Evolutionary conservation across 2,888 invertebrate species (phyloP).

Genomic region (Drosophila anceps): DNA sequence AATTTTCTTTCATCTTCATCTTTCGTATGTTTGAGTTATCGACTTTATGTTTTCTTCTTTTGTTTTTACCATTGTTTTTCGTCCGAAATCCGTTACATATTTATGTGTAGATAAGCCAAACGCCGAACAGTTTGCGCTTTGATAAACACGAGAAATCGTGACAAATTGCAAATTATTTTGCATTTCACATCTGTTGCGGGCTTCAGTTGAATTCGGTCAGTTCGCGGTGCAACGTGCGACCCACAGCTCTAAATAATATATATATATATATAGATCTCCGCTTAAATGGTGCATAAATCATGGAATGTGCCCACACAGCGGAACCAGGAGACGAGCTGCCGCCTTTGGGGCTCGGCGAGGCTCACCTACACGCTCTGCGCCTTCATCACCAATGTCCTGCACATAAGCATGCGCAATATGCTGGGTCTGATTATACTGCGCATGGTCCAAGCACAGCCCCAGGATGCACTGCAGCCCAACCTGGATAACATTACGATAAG

Average conservation of each 20-base stretch:
- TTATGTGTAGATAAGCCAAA: slow-evolving; percentile 42
- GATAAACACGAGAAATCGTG: slow-evolving; percentile 62
- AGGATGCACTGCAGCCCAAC: slow-evolving; percentile 22
- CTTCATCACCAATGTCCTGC: slow-evolving; percentile 81
- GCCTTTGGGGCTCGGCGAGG: slow-evolving; percentile 83
- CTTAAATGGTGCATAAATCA: slow-evolving; percentile 53
- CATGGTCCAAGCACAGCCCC: slow-evolving; percentile 86
- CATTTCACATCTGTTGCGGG: slow-evolving; percentile 20
- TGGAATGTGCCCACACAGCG: slow-evolving; percentile 53
- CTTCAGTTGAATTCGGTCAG: slow-evolving; percentile 17
- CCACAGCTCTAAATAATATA: slow-evolving; percentile 3
- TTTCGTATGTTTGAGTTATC: slow-evolving; percentile 1
- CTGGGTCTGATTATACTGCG: slow-evolving; percentile 87
- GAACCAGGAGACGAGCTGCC: not conserved
- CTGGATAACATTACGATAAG: not conserved
- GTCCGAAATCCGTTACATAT: slow-evolving; percentile 34
- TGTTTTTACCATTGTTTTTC: slow-evolving; percentile 27
- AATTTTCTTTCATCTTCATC: slow-evolving; percentile 1
- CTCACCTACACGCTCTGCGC: slow-evolving; percentile 84
- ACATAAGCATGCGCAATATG: slow-evolving; percentile 86
- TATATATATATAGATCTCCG: not conserved
- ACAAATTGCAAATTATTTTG: slow-evolving; percentile 61
- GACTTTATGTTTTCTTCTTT: slow-evolving; percentile 15
- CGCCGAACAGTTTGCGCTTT: slow-evolving; percentile 6
- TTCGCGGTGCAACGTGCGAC: slow-evolving; percentile 14